Conservation (phyloP, 2,888 invertebrate species). For the Bombyx huttoni region DNA sequence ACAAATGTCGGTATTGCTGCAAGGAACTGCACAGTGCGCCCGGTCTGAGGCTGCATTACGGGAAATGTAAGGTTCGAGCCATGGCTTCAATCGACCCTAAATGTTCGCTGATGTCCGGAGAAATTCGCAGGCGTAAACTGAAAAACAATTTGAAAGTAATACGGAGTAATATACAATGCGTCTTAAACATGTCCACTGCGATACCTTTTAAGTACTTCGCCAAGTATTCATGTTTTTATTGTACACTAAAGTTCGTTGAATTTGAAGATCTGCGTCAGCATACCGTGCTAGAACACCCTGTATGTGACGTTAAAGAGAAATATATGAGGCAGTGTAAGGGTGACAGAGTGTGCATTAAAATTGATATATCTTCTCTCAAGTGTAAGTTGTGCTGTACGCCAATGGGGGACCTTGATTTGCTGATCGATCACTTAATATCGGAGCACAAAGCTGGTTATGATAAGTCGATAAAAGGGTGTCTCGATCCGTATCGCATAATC, state of each 20-base stretch:
- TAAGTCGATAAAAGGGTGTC: slow-evolving; percentile 34
- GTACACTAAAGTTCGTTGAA: slow-evolving; percentile 43
- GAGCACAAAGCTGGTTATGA: slow-evolving; percentile 50
- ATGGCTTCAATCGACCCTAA: slow-evolving; percentile 14
- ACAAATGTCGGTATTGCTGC: slow-evolving; percentile 43
- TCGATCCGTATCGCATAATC: slow-evolving; percentile 43
- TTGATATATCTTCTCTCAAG: slow-evolving; percentile 38
- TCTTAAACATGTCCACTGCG: slow-evolving; percentile 57
- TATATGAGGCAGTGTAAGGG: slow-evolving; percentile 54
- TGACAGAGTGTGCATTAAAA: slow-evolving; percentile 43
- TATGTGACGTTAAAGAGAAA: slow-evolving; percentile 46
- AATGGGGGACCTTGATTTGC: slow-evolving; percentile 27
- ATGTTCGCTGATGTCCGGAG: slow-evolving; percentile 10
- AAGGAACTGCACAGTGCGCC: slow-evolving; percentile 37
- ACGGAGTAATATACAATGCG: slow-evolving; percentile 46
- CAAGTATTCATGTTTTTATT: slow-evolving; percentile 53
- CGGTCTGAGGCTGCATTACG: slow-evolving; percentile 39
- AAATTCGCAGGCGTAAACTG: slow-evolving; percentile 23
- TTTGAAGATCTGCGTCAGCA: slow-evolving; percentile 48
- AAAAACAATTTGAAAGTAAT: slow-evolving; percentile 42
- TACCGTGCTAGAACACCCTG: slow-evolving; percentile 37
- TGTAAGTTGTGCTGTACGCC: slow-evolving; percentile 41
- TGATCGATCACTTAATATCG: slow-evolving; percentile 46
- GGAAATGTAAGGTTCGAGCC: slow-evolving; percentile 37
- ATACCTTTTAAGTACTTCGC: slow-evolving; percentile 54